Evolutionary conservation across 2,888 invertebrate species (phyloP), one percentile per base, ranked within the genome.

Genomic region (Drosophila histrio): DNA sequence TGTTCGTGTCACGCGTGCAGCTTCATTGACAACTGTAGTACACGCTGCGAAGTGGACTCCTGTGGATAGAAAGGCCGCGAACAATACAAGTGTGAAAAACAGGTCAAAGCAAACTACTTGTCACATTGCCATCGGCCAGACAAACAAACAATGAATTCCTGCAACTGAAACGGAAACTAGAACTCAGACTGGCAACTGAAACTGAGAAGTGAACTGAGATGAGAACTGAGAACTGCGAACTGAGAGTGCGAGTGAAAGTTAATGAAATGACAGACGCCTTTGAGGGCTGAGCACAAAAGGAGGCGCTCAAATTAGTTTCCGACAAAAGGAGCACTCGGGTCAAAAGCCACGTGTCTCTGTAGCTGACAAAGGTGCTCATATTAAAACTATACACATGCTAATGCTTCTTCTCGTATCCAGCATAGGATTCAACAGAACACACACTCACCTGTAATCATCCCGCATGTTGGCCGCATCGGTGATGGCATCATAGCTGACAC

Each of bases 401-500:
- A 38, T 19, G 0, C 38, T 13, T n/a, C 5, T 39, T 5, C 46
- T 30, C 13, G 15, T 7, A 41, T n/a, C 19, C 17, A n/a, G n/a
- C n/a, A n/a, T n/a, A n/a, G 8, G 0, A 46, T 13, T 26, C 7
- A 21, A 5, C 9, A 21, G 36, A n/a, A n/a, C 34, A 36, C 9
- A 6, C 5, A 22, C 22, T 84, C 78, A 92, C 92, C 90, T 89
- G 86, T 79, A 88, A 59, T 91, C 91, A 62, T 91, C 90, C 66
- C 82, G 89, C 67, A 73, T 77, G 68, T 81, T 77, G 68, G 84
- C 77, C 28, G 86, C 70, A 67, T 85, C 88, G 38, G 89, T 88
- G 64, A 92, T 86, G 68, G 91, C 92, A 89, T 92, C 92, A 61
- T 91, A 92, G 72, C 90, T 91, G 34, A 95, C 94, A 77, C 92